phyloP scores from a whole-genome alignment of 92 coral and sea anemone genomes.

The Palythoa grandiflora region DNA sequence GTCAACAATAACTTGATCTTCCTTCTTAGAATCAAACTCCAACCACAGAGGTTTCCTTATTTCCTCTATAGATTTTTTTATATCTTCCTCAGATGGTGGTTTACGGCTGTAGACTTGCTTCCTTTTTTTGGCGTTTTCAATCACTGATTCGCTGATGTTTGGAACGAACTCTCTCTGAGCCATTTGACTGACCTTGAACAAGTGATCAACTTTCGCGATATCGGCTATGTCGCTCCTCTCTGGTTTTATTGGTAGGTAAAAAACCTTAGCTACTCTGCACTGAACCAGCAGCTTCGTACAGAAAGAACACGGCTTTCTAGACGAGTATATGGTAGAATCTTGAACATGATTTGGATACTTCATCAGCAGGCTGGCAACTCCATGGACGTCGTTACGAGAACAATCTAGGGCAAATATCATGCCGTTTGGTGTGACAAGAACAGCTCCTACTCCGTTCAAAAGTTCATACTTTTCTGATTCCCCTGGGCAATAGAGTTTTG shows the following conservation, averaged over 20 bases:
- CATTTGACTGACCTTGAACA: too few species aligned
- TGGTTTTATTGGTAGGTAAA: constrained; percentile 69
- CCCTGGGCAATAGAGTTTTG: too few species aligned
- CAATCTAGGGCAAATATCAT: constrained; percentile 70
- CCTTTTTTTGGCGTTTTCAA: not conserved
- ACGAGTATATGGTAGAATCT: constrained; percentile 59
- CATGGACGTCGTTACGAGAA: constrained; percentile 69
- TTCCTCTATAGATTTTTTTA: constrained; percentile 20
- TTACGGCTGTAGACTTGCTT: not conserved
- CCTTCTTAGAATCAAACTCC: constrained; percentile 59
- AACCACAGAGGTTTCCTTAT: constrained; percentile 66
- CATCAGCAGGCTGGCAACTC: constrained; percentile 64
- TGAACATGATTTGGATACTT: constrained; percentile 48
- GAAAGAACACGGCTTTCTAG: constrained; percentile 29
- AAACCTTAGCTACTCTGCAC: constrained; percentile 36
- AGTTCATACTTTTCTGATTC: too few species aligned
- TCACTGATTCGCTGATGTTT: constrained; percentile 38
- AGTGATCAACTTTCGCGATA: too few species aligned
- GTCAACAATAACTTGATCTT: constrained; percentile 42
- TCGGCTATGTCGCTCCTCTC: constrained; percentile 44
- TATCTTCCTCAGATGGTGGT: too few species aligned
- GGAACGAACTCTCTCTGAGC: constrained; percentile 48
- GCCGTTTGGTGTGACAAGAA: constrained; percentile 68
- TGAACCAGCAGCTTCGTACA: too few species aligned
- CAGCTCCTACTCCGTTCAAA: constrained; percentile 65